Conservation (phyloP, 2,888 invertebrate species). For the Folsomia candida region DNA sequence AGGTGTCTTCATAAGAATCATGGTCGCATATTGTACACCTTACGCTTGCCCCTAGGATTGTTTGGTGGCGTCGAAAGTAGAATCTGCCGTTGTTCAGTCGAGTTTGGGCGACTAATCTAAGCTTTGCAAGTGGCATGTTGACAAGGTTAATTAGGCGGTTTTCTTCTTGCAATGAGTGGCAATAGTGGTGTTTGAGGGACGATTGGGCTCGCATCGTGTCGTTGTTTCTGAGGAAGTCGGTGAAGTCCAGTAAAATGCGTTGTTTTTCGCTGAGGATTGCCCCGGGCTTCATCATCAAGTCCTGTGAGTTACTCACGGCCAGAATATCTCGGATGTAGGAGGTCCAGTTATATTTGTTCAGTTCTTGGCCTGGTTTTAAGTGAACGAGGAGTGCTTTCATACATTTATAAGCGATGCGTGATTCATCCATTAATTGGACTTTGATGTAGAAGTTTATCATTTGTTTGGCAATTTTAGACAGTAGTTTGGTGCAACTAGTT, state of each 20-base stretch:
- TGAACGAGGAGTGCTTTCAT: neutral
- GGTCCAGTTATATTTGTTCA: slow-evolving; percentile 11
- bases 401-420: neutral
- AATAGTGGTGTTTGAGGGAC: neutral
- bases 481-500: neutral
- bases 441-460: neutral
- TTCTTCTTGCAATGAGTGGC: neutral
- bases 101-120: neutral
- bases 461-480: neutral
- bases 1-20: neutral
- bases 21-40: neutral
- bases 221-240: neutral
- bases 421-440: neutral
- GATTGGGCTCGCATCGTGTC: neutral
- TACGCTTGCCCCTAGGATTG: neutral
- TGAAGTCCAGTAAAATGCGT: neutral
- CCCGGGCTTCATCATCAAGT: too few species aligned
- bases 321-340: neutral
- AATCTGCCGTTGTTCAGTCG: neutral
- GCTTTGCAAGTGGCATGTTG: neutral
- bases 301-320: neutral
- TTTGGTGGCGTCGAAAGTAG: neutral
- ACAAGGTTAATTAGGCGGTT: neutral
- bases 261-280: neutral
- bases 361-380: neutral